Base-by-base conservation (phyloP, 2,113 vertebrate species). In the Seriola quinqueradiata region DNA sequence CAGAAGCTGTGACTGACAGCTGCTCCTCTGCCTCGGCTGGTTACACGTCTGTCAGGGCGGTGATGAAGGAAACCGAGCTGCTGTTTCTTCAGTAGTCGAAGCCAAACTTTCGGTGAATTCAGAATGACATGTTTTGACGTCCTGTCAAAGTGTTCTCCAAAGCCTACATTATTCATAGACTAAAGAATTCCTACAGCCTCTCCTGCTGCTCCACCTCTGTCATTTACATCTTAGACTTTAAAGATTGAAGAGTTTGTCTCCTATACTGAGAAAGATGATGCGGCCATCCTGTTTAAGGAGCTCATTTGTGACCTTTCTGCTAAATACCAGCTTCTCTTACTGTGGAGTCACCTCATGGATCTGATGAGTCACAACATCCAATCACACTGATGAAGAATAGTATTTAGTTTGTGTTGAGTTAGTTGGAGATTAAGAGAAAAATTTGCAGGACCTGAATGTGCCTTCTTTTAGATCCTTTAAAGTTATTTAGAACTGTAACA, bases 61-160 rank as follows among this genome's bases (percentile, higher is more conserved):
- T 1, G 70, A 48, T 61, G 75, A 61, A 84, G 82, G 75, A 80
- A 50, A 32, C 50, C 0, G n/a, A 65, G 64, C 65, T 13, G n/a
- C 4, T 38, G 61, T 61, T 44, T 77, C 38, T 69, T 23, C 57
- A 4, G 70, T 70, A 48, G 81, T 28, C 23, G 4, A 32, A 81
- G 66, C 1, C 42, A 54, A 78, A 72, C 46, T 81, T 78, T 52
- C 2, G 55, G 46, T 11, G 55, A 72, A 70, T 73, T 74, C 21
- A 73, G 23, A 74, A 48, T 82, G 68, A 73, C 58, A 28, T 79
- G 72, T 85, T 90, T 70, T 83, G 85, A 87, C 82, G 25, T 40
- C 17, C 59, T 50, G 69, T 73, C 81, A 77, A 50, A 63, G 46
- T 11, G 2, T 38, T 55, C 59, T 67, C 50, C 63, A 46, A 42